Evolutionary conservation across 1,140 invertebrate genomes (phyloP).

Genomic region (Caenorhabditis briggsae): DNA sequence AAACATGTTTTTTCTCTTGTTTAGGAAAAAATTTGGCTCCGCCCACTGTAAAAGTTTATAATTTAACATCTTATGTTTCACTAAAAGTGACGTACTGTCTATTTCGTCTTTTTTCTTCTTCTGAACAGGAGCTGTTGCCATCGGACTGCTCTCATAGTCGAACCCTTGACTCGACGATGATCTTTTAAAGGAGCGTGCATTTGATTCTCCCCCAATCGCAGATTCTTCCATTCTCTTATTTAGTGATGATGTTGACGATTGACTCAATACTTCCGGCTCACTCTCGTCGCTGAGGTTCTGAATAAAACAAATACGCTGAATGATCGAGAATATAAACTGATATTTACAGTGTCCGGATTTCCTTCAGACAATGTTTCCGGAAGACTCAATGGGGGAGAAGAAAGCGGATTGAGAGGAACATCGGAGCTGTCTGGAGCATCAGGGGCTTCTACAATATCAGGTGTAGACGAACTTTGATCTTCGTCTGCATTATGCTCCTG

Average conservation of each 20-base stretch:
- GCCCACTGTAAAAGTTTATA: neutral
- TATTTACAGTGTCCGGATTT: conserved; percentile 18
- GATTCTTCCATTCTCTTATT: conserved; percentile 34
- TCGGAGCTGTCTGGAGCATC: neutral
- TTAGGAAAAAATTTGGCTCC: conserved; percentile 25
- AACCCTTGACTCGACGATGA: conserved; percentile 7
- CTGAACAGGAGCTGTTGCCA: neutral
- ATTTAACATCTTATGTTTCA: neutral
- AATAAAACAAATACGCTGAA: neutral
- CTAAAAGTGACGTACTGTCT: conserved; percentile 5
- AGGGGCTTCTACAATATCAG: neutral
- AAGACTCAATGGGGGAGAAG: conserved; percentile 18
- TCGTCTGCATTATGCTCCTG: neutral
- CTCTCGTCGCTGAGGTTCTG: conserved; percentile 36
- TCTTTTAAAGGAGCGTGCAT: neutral
- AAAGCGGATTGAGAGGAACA: neutral
- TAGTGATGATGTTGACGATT: conserved; percentile 4
- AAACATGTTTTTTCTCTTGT: conserved; percentile 53
- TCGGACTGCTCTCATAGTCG: conserved; percentile 31
- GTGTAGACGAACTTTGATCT: neutral
- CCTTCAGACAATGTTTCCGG: conserved; percentile 42
- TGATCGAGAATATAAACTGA: neutral
- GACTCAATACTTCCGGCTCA: conserved; percentile 20
- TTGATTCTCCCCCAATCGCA: neutral
- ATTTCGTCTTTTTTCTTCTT: conserved; percentile 54